Conservation (phyloP, 2,113 vertebrate genomes). For the Plecotus auritus region DNA sequence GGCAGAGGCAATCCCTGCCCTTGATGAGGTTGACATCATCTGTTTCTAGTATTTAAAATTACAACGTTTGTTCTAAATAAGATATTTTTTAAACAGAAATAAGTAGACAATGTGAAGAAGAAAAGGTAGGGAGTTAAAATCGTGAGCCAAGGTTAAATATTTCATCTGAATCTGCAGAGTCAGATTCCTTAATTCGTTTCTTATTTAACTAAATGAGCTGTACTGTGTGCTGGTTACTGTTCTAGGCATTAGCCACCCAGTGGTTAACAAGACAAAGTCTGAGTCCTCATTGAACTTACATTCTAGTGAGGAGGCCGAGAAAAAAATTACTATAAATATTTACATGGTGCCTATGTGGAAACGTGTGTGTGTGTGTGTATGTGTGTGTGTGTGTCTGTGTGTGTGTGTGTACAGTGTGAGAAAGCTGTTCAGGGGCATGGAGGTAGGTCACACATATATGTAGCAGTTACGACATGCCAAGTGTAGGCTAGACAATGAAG, state of each 20-base stretch:
- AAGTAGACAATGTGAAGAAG: background rate
- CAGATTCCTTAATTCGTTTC: background rate
- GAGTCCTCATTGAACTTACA: background rate
- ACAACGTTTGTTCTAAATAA: background rate
- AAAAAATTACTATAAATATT: background rate
- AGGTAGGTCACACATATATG: background rate
- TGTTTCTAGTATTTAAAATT: background rate
- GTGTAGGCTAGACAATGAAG: background rate
- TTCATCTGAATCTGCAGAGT: background rate
- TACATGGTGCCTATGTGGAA: background rate
- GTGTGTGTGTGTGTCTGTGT: background rate
- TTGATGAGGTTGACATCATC: background rate
- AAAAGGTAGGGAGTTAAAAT: background rate
- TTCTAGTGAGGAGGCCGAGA: background rate
- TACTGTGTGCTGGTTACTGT: background rate
- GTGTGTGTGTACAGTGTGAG: too few relatives aligned
- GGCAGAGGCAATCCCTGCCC: background rate
- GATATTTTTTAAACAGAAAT: background rate
- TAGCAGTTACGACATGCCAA: background rate
- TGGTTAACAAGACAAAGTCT: background rate
- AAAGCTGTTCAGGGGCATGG: background rate
- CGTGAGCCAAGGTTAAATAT: background rate
- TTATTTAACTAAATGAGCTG: background rate
- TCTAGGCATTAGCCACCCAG: background rate
- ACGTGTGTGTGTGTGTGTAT: accelerated